phyloP scores from a whole-genome alignment of 35 echinoderm and acorn worm genomes.

The Patiria miniata region DNA sequence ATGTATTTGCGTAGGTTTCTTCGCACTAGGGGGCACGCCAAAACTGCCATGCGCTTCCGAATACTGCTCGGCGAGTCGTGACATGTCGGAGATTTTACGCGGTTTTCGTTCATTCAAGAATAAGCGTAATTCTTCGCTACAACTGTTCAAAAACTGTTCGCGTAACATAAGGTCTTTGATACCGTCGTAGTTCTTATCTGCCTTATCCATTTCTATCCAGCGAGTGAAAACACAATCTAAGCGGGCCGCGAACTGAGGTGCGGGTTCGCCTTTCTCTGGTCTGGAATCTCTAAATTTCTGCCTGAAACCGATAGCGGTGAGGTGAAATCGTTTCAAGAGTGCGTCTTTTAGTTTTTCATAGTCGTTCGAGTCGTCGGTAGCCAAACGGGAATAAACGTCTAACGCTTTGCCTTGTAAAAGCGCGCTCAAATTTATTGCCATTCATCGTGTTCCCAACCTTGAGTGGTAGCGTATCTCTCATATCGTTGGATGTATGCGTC shows the following conservation, averaged over 20 bases:
- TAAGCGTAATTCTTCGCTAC: not conserved
- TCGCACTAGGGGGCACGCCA: too few relatives aligned
- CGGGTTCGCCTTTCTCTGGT: constrained; percentile 21
- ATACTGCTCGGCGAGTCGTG: constrained; percentile 17
- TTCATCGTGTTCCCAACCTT: not conserved
- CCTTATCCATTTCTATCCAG: too few relatives aligned
- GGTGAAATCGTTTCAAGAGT: constrained; percentile 18
- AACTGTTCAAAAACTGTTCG: not conserved
- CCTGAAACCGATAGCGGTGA: too few relatives aligned
- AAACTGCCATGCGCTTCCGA: constrained; percentile 12
- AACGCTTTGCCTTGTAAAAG: too few relatives aligned
- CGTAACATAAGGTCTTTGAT: too few relatives aligned
- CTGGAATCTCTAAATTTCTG: too few relatives aligned
- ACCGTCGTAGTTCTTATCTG: constrained; percentile 42
- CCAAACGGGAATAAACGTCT: constrained; percentile 1
- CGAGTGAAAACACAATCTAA: constrained; percentile 22
- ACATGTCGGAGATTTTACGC: not conserved
- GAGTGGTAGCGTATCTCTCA: not conserved
- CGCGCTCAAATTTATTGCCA: not conserved
- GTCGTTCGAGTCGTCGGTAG: constrained; percentile 3
- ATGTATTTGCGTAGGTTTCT: too few relatives aligned
- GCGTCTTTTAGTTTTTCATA: constrained; percentile 11
- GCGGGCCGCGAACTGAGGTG: not conserved
- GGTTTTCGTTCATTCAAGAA: constrained; percentile 24
- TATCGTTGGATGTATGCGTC: constrained; percentile 5